phyloP scores from a whole-genome alignment of 2,888 invertebrate genomes.

The Sclerodermus sp. region DNA sequence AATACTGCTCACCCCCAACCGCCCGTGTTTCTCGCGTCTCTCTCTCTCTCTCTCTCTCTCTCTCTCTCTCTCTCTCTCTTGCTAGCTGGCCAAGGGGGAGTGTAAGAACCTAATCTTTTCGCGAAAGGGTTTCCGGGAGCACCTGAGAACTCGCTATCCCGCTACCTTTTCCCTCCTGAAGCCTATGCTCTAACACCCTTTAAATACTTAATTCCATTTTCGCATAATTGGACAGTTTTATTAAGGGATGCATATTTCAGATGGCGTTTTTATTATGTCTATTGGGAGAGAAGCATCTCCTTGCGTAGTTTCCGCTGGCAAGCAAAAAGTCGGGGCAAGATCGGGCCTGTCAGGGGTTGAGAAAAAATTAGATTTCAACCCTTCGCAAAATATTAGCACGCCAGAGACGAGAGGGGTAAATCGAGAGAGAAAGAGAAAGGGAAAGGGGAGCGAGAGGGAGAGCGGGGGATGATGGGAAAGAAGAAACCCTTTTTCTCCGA shows the following conservation, averaged over 20 bases:
- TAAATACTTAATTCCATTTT: conserved; percentile 57
- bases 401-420: conserved; percentile 19
- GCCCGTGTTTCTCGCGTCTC: not conserved
- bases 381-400: conserved; percentile 54
- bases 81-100: conserved; percentile 20
- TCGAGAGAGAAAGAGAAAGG: conserved; percentile 7
- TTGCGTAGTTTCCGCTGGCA: not conserved
- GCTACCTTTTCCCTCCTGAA: conserved; percentile 7
- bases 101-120: conserved; percentile 46
- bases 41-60: not conserved
- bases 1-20: conserved; percentile 11
- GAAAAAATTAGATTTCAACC: conserved; percentile 55
- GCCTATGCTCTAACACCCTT: conserved; percentile 39
- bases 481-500: conserved; percentile 38
- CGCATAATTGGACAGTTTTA: conserved; percentile 57
- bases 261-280: conserved; percentile 56
- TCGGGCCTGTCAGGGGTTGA: conserved; percentile 26
- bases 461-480: conserved; percentile 18
- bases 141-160: conserved; percentile 27
- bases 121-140: conserved; percentile 37
- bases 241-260: conserved; percentile 58
- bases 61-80: no score
- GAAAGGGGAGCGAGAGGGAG: conserved; percentile 12
- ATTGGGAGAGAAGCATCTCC: conserved; percentile 42
- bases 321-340: not conserved